Percentiles rank a stretch among this genome's conserved stretches.
These are phyloP conservation scores for Gibbula magus DNA, from an alignment of 2,888 invertebrate species.

Conservation along the genomic window DNA sequence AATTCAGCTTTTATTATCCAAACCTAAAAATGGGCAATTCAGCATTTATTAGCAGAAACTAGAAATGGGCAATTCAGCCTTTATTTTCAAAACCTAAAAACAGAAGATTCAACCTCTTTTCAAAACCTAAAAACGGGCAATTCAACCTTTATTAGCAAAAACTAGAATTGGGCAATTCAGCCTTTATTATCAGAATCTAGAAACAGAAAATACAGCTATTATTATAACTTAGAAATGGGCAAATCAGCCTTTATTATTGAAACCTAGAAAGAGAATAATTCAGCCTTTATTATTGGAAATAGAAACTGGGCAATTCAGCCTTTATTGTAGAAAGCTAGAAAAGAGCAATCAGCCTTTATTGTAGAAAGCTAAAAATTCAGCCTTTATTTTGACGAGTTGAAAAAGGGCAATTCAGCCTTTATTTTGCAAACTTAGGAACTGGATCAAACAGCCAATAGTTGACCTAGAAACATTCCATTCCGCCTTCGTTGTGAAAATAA, in stretches of 20 bases:
- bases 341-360: constrained; percentile 28
- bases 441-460: no score
- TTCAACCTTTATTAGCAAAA: constrained; percentile 27
- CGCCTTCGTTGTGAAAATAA: constrained; percentile 12
- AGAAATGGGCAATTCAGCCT: not conserved
- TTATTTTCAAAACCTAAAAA: not conserved
- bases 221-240: not conserved
- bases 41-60: not conserved
- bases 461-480: not conserved
- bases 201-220: not conserved
- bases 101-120: not conserved
- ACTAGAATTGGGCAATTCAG: not conserved
- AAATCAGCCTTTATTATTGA: not conserved
- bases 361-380: not conserved
- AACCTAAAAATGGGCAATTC: not conserved
- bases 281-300: not conserved
- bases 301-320: not conserved
- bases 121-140: not conserved
- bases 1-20: not conserved
- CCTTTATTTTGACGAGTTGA: not conserved
- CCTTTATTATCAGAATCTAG: not conserved
- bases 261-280: not conserved
- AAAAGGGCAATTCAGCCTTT: not conserved
- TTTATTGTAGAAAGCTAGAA: not conserved
- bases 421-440: not conserved